Base-by-base conservation (phyloP, 2,113 vertebrate species). In the Xyrauchen texanus region DNA sequence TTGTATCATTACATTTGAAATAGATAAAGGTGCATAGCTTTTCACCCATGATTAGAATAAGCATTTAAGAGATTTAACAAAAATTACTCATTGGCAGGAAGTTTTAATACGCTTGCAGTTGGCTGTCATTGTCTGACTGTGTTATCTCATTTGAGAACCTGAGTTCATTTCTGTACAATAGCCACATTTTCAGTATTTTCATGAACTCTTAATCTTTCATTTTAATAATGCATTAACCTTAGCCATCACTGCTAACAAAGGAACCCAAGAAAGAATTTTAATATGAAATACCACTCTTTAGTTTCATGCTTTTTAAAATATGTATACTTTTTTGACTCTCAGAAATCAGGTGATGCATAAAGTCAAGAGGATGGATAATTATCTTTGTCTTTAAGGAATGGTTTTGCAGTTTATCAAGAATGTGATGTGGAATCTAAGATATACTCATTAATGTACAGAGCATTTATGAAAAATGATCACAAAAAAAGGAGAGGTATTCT, bases 31-130 rank as follows among this genome's bases (percentile, higher is more conserved):
- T 88, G 85, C 87, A 78, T 79, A 86, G 86, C 87, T 85, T 84
- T 79, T 85, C 86, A 87, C 81, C 81, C 79, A 71, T 87, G 88
- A 90, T 91, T 89, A 88, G 88, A 74, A 86, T 81, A 75, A 85
- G 85, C 82, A 88, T 91, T 89, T 85, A 87, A 87, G 82, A 74
- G 16, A 55, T 82, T 87, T 81, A 83, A 84, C 85, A 78, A 66
- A 81, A 61, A 16, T 65, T 34, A 51, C 68, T 80, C 85, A 82
- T 82, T 81, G 80, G 46, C 62, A 65, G 61, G 55, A 81, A 70
- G 78, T 79, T 83, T 86, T 89, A 88, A 88, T 87, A 82, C 69
- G 4, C 63, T 88, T 86, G 79, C 80, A 75, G 69, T 82, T 82
- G 68, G 42, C 77, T 67, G 84, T 65, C 76, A 87, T 85, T 85